These are phyloP conservation scores for Hippotragus niger DNA, from an alignment of 2,113 vertebrate genomes.

Conservation along the genomic window DNA sequence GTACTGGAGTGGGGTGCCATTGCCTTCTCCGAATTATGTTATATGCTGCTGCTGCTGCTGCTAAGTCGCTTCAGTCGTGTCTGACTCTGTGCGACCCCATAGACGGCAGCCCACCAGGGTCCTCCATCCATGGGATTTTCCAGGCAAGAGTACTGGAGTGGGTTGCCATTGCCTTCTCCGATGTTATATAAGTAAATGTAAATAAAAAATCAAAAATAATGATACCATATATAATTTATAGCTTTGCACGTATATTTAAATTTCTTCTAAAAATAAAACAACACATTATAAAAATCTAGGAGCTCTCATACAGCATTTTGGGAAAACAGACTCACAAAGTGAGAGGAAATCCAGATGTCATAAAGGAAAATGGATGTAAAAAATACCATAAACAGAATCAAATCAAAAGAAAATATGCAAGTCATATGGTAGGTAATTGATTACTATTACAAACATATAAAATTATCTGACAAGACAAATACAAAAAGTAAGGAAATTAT, in stretches of 20 bases:
- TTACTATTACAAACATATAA: not conserved
- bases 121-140: fast-evolving
- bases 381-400: not conserved
- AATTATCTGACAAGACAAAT: not conserved
- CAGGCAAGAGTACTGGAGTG: no score
- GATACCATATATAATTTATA: not conserved
- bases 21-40: not conserved
- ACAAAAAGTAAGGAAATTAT: not conserved
- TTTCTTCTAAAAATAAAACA: not conserved
- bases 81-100: fast-evolving
- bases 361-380: not conserved
- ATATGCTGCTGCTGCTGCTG: no score
- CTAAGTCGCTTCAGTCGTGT: no score
- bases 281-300: not conserved
- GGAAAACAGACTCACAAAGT: not conserved
- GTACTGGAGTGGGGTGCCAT: no score
- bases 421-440: not conserved
- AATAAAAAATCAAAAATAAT: not conserved
- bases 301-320: not conserved
- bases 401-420: not conserved
- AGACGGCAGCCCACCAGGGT: no score
- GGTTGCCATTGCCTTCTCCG: no score
- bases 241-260: not conserved
- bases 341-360: not conserved
- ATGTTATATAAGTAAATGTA: not conserved